phyloP scores from a whole-genome alignment of 2,113 vertebrate genomes.

The Dicaeum eximium region DNA sequence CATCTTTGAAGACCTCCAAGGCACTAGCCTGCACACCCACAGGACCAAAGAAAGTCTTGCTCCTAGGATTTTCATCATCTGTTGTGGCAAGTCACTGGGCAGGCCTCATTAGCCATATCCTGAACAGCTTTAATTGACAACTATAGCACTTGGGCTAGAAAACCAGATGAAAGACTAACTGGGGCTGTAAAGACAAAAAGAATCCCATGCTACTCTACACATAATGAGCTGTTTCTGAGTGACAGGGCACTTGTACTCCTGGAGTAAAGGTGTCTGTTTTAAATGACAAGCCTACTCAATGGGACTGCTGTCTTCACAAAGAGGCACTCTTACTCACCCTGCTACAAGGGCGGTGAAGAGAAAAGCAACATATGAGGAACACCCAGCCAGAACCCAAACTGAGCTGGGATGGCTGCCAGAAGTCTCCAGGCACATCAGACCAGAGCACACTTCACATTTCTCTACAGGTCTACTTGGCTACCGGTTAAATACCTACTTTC shows the following conservation, averaged over 20 bases:
- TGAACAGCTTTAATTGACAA: slow-evolving; percentile 1
- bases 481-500: slow-evolving; percentile 26
- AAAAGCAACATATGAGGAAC: slow-evolving; percentile 56
- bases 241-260: slow-evolving; percentile 23
- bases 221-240: slow-evolving; percentile 12
- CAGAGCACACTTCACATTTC: slow-evolving; percentile 39
- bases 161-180: neutral
- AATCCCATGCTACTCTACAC: neutral
- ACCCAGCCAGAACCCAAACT: slow-evolving; percentile 49
- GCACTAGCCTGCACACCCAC: rapidly evolving
- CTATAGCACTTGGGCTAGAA: neutral
- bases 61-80: neutral
- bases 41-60: rapidly evolving
- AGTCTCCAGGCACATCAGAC: slow-evolving; percentile 44
- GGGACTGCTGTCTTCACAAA: slow-evolving; percentile 22
- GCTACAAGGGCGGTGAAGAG: neutral
- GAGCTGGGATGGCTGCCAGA: slow-evolving; percentile 50
- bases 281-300: slow-evolving; percentile 41
- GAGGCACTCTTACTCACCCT: slow-evolving; percentile 20
- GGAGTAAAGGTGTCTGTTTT: slow-evolving; percentile 29
- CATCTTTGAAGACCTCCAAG: neutral
- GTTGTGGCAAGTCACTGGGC: neutral
- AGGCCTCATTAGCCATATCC: neutral
- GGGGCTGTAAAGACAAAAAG: neutral
- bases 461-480: slow-evolving; percentile 48